phyloP scores from a whole-genome alignment of 2,797 vertebrate species.

The Myiotriccus ornatus region DNA sequence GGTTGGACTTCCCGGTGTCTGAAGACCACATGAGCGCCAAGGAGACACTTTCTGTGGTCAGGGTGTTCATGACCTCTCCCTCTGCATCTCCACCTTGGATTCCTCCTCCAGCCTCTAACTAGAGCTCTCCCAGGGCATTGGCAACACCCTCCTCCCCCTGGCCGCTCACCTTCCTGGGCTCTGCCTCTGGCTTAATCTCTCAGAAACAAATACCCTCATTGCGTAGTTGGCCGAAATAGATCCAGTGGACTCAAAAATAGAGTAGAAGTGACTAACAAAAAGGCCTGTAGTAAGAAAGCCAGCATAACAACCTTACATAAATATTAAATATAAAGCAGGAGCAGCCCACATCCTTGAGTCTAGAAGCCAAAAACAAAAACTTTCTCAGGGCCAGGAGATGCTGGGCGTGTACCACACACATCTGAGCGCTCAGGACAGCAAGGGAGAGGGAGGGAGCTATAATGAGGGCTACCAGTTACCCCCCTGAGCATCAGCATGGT shows the following conservation, averaged over 20 bases:
- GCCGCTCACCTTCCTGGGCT: background rate
- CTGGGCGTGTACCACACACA: background rate
- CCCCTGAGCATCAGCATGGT: background rate
- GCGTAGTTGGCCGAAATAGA: background rate
- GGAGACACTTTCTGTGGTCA: background rate
- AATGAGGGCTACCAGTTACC: background rate
- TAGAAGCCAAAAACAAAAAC: background rate
- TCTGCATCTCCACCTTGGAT: background rate
- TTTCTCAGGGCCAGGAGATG: background rate
- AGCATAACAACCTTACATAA: background rate
- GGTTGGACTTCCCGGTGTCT: conserved; percentile 2
- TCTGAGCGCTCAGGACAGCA: rapidly evolving
- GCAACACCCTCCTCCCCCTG: background rate
- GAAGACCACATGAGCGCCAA: background rate
- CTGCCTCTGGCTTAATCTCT: background rate
- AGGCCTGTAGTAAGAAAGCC: background rate
- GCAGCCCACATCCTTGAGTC: background rate
- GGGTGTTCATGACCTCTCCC: background rate
- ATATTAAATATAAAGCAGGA: background rate
- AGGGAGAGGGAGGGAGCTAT: background rate
- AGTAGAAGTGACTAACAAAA: background rate
- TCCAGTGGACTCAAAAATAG: background rate
- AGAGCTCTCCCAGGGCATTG: background rate
- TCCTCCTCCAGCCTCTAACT: background rate
- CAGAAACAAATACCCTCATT: background rate